Evolutionary conservation across 2,797 vertebrate species (phyloP).

Genomic region (Cyclopterus lumpus): DNA sequence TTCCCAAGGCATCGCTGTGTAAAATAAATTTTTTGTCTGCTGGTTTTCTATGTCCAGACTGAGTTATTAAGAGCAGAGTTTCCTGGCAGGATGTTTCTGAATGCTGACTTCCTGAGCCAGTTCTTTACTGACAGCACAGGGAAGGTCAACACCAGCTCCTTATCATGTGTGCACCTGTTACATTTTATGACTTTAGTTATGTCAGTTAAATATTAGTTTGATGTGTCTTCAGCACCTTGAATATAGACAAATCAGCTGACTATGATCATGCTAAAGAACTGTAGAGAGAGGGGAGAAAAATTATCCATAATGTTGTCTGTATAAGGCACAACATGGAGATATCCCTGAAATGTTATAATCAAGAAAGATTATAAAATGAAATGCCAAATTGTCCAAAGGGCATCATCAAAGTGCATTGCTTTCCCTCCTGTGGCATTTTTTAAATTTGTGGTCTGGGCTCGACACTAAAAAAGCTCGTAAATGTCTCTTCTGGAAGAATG

Average conservation of each 20-base stretch:
- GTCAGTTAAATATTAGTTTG: conserved; percentile 8
- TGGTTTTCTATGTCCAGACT: conserved; percentile 63
- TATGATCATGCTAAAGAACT: conserved; percentile 29
- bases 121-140: conserved; percentile 78
- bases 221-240: conserved; percentile 2
- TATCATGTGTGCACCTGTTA: conserved; percentile 24
- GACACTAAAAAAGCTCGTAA: conserved; percentile 54
- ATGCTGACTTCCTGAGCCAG: conserved; percentile 82
- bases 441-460: conserved; percentile 41
- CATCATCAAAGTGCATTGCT: conserved; percentile 2
- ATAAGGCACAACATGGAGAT: background rate
- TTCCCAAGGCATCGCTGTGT: conserved; percentile 3
- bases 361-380: conserved; percentile 43
- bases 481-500: conserved; percentile 54
- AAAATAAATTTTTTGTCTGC: conserved; percentile 52
- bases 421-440: conserved; percentile 42
- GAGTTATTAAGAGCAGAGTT: conserved; percentile 81
- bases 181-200: conserved; percentile 5
- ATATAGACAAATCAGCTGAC: background rate
- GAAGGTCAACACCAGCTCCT: conserved; percentile 65
- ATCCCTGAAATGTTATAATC: conserved; percentile 28
- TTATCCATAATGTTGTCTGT: conserved; percentile 56
- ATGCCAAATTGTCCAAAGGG: conserved; percentile 39
- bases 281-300: conserved; percentile 2
- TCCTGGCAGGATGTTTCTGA: conserved; percentile 90